A percentile compares a stretch with the other conserved stretches of the same genome.
Evolutionary conservation across 30 jellyfish, hydroid and myxozoan genomes (phyloP).

Genomic region (Catostylus mosaicus): DNA sequence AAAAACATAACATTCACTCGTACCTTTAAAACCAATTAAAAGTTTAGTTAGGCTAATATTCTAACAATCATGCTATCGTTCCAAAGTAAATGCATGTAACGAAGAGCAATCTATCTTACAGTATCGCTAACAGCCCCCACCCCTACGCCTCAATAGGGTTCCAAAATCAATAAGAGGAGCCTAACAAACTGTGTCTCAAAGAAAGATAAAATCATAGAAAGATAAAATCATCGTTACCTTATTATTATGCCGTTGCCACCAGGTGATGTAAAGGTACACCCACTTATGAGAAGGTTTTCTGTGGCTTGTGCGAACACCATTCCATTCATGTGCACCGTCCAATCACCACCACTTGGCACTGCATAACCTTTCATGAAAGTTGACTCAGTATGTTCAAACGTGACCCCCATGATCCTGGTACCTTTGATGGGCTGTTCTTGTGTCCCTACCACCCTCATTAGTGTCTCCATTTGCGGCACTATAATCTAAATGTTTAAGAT

Average conservation of each 20-base stretch:
- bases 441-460: slow-evolving; percentile 72
- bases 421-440: slow-evolving; percentile 71
- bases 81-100: no score
- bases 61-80: no score
- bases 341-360: slow-evolving; percentile 99
- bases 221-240: no score
- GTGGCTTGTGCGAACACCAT: slow-evolving; percentile 79
- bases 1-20: no score
- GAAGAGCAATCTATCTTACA: no score
- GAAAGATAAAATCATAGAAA: no score
- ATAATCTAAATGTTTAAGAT: slow-evolving; percentile 66
- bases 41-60: no score
- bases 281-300: slow-evolving; percentile 57
- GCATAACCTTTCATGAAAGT: slow-evolving; percentile 77
- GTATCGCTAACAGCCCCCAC: no score
- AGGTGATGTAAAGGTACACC: slow-evolving; percentile 77
- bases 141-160: no score
- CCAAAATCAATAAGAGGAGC: not conserved
- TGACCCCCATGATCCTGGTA: slow-evolving; percentile 57
- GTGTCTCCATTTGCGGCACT: slow-evolving; percentile 75
- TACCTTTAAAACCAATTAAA: no score
- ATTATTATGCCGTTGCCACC: slow-evolving; percentile 95
- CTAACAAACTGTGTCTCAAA: no score
- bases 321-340: slow-evolving; percentile 93
- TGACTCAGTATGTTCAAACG: slow-evolving; percentile 70